Evolutionary conservation across 2,113 vertebrate genomes (phyloP).

Genomic region (Limnothrissa miodon): DNA sequence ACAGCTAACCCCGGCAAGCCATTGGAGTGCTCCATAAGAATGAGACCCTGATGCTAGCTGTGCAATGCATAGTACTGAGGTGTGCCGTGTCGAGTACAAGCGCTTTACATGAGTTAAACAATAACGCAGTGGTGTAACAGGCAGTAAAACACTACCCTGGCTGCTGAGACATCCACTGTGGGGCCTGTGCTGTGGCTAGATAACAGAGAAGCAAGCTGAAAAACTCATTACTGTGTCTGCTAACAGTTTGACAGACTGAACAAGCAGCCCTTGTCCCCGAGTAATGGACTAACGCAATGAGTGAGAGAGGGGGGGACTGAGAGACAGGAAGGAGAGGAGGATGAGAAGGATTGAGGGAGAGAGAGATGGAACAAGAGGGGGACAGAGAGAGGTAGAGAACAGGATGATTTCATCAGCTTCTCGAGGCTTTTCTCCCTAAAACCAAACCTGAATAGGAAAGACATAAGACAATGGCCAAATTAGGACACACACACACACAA

Average conservation of each 20-base stretch:
- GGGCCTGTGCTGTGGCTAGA: background rate
- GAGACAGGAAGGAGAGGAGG: background rate
- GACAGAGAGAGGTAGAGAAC: background rate
- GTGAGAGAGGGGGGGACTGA: conserved; percentile 9
- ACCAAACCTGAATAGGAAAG: background rate
- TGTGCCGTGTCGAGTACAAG: background rate
- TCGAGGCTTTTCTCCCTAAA: background rate
- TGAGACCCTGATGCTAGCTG: background rate
- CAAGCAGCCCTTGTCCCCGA: conserved; percentile 28
- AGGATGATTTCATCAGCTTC: background rate
- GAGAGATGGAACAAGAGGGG: background rate
- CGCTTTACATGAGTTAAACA: background rate
- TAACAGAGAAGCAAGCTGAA: background rate
- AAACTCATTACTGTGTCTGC: conserved; percentile 17
- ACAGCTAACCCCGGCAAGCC: background rate
- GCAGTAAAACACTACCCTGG: background rate
- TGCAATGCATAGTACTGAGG: background rate
- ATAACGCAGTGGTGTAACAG: background rate
- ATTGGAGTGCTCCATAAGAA: background rate
- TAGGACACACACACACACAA: conserved; percentile 25
- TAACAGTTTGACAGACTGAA: conserved; percentile 23
- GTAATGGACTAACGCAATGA: conserved; percentile 17
- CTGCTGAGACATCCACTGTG: background rate
- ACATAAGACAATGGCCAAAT: conserved; percentile 24
- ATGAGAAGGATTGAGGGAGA: background rate